These are phyloP conservation scores for Morus bassanus DNA, from an alignment of 2,797 vertebrate genomes.

Conservation along the genomic window DNA sequence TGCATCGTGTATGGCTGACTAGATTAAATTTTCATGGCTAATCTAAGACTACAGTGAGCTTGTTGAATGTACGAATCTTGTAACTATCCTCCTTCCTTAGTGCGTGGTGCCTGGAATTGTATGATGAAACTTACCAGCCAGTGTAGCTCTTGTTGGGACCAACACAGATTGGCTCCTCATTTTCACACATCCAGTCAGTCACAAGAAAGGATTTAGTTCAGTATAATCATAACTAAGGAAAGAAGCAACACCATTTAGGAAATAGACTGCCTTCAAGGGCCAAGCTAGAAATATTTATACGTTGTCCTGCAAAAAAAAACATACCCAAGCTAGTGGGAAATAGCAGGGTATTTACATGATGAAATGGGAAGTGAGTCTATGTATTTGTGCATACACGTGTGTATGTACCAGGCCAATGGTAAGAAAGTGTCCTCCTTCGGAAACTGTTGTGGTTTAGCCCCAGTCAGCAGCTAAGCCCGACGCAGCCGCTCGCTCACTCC, in stretches of 20 bases:
- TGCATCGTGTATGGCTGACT: neutral
- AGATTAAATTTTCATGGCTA: neutral
- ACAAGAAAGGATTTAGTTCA: neutral
- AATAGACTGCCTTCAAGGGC: neutral
- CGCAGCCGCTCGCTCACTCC: no score
- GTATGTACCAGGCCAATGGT: neutral
- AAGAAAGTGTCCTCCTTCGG: neutral
- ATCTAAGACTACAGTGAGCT: neutral
- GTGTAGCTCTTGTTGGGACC: neutral
- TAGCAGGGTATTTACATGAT: neutral
- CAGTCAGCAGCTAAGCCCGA: no score
- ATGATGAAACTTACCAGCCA: neutral
- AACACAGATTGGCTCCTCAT: neutral
- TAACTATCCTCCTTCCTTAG: neutral
- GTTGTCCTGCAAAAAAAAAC: neutral
- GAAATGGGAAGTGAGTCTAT: neutral
- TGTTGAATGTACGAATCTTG: accelerated
- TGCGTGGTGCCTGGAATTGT: neutral
- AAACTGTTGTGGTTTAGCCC: neutral
- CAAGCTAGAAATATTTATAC: neutral
- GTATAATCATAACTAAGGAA: neutral
- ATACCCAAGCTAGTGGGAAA: neutral
- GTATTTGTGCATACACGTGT: neutral
- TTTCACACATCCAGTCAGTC: neutral
- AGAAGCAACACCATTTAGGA: neutral